A percentile compares a stretch with the other conserved stretches of the same genome.
These are phyloP conservation scores for Trissolcus brochymenae DNA, from an alignment of 2,888 invertebrate species.

Conservation along the genomic window DNA sequence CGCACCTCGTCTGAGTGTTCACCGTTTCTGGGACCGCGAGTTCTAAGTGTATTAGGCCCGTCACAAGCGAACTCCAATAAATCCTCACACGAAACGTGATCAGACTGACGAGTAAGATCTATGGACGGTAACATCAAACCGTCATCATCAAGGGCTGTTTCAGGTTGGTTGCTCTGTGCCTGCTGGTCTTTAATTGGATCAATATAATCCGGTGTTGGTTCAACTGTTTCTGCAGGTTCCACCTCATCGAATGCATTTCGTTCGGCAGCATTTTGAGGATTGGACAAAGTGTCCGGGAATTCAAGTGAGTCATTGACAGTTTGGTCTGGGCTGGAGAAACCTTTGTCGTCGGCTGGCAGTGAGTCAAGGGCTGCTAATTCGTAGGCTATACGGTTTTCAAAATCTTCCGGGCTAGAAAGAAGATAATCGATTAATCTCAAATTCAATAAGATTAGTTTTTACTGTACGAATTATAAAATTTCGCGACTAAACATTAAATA, in stretches of 20 bases:
- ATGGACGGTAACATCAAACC: conserved; percentile 54
- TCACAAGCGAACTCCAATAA: conserved; percentile 91
- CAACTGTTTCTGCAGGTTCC: conserved; percentile 12
- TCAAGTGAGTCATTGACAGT: conserved; percentile 69
- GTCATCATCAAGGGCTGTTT: conserved; percentile 39
- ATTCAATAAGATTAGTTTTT: too few species aligned
- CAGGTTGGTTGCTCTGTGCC: neutral
- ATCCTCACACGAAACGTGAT: conserved; percentile 94
- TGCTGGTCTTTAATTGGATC: conserved; percentile 26
- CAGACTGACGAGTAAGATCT: conserved; percentile 76
- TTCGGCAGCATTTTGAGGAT: neutral
- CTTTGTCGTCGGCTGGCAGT: conserved; percentile 75
- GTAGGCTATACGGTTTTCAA: conserved; percentile 81
- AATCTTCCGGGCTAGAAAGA: conserved; percentile 75
- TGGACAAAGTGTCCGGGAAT: conserved; percentile 64
- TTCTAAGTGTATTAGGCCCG: conserved; percentile 82
- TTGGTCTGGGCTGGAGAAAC: conserved; percentile 25
- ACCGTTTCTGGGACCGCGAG: conserved; percentile 87
- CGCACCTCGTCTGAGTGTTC: conserved; percentile 91
- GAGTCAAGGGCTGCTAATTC: conserved; percentile 81
- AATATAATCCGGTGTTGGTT: conserved; percentile 15
- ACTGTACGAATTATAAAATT: too few species aligned
- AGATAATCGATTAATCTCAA: neutral
- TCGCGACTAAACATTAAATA: too few species aligned
- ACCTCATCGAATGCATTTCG: too few species aligned